Percentiles rank a stretch among this genome's conserved stretches.
phyloP scores from a whole-genome alignment of 92 coral and sea anemone genomes.

The Scolanthus callimorphus region DNA sequence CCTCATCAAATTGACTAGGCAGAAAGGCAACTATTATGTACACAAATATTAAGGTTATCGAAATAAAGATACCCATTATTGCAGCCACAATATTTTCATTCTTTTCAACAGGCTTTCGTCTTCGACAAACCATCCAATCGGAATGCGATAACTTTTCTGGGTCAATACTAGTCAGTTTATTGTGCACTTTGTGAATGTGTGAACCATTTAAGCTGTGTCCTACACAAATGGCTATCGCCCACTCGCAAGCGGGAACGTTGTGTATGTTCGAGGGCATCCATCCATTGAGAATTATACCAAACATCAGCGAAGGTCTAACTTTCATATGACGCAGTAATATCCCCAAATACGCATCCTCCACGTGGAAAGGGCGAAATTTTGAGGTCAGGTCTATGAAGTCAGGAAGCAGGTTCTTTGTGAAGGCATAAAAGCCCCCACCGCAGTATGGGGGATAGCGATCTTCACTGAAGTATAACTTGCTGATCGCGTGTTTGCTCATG shows the following conservation, averaged over 20 bases:
- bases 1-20: constrained; percentile 9
- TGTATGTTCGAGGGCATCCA: constrained; percentile 8
- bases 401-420: constrained; percentile 29
- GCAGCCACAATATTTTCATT: constrained; percentile 10
- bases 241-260: constrained; percentile 14
- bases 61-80: constrained; percentile 9
- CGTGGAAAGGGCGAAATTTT: constrained; percentile 27
- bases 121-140: constrained; percentile 10
- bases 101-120: not conserved
- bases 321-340: constrained; percentile 29
- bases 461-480: constrained; percentile 25
- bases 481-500: constrained; percentile 41
- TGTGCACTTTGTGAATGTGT: constrained; percentile 16
- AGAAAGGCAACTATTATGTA: constrained; percentile 15
- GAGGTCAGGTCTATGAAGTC: constrained; percentile 30
- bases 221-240: constrained; percentile 21
- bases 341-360: constrained; percentile 60
- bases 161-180: constrained; percentile 1
- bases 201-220: constrained; percentile 25
- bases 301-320: constrained; percentile 14
- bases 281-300: too few relatives aligned
- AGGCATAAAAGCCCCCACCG: constrained; percentile 36
- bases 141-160: constrained; percentile 5
- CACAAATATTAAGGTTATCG: constrained; percentile 6
- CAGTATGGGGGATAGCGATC: constrained; percentile 46